Evolutionary conservation across 2,113 vertebrate genomes (phyloP).

Genomic region (Butorides virescens): DNA sequence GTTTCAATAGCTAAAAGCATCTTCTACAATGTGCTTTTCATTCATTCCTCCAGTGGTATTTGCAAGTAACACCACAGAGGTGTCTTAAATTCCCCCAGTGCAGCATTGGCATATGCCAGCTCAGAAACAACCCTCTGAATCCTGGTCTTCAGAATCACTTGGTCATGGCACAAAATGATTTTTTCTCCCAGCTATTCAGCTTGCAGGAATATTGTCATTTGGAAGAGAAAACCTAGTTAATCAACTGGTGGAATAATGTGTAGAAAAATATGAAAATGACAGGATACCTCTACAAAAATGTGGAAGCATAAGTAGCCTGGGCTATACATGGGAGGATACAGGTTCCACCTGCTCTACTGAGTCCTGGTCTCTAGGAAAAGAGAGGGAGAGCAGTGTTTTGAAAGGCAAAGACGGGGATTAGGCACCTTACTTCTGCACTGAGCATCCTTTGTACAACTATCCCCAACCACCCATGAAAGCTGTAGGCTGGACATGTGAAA

Average conservation of each 20-base stretch:
- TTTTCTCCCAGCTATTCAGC: not conserved
- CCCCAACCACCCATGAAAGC: not conserved
- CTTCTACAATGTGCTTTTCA: not conserved
- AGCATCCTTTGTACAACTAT: not conserved
- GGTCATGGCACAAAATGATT: not conserved
- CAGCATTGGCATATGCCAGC: not conserved
- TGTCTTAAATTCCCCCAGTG: not conserved
- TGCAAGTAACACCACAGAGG: not conserved
- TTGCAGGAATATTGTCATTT: not conserved
- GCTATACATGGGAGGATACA: not conserved
- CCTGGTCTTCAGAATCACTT: not conserved
- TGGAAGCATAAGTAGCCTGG: not conserved
- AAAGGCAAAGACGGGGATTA: not conserved
- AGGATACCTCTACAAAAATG: not conserved
- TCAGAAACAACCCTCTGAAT: not conserved
- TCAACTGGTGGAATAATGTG: not conserved
- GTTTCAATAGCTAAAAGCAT: not conserved
- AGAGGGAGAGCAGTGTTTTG: not conserved
- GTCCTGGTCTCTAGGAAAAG: not conserved
- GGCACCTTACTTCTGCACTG: not conserved
- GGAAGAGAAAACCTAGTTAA: not conserved
- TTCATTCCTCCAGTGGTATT: not conserved
- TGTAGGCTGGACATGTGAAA: fast-evolving
- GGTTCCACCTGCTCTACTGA: not conserved
- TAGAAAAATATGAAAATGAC: not conserved